Evolutionary conservation across 2,888 invertebrate genomes (phyloP), one percentile per base, ranked within the genome.

Genomic region (Aricia artaxerxes): DNA sequence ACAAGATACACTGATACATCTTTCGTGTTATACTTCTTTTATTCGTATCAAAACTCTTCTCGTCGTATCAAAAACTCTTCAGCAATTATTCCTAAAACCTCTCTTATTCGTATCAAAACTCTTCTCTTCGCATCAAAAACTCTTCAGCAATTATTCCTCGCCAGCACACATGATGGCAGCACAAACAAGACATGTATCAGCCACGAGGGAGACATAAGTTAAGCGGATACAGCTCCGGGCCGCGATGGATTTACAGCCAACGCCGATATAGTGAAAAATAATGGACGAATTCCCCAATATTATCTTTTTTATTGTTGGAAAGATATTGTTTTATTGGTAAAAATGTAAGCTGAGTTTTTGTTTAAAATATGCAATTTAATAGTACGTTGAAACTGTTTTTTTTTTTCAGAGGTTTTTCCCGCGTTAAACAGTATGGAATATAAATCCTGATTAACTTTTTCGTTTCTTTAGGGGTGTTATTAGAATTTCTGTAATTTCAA

Each of bases 171-270:
- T 69, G 13, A 69, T 69, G 80, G 83, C 84, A 82, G 83, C 81
- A 83, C 80, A 82, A 81, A 81, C 82, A 82, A 82, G 79, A 82
- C 84, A 84, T 83, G 84, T 84, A 85, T 85, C 84, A 83, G 85
- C 83, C 93, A 86, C 92, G 84, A 84, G 93, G 93, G 93, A 89
- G 87, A 86, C 88, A 92, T 93, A 93, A 93, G 87, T 93, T 92
- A 91, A 89, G 88, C 89, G 89, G 84, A 84, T 86, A 87, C 89
- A 88, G 88, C 91, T 87, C 85, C 84, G 87, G 91, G 90, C 89
- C 82, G 49, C 49, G 78, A 86, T 86, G 85, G 88, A 88, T 87
- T 84, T 82, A 82, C 82, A 86, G 88, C 57, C 57, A 16, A 13
- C 35, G 35, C 69, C 35, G 69, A 69, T 69, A 84, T 88, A 89